These are phyloP conservation scores for Poeciliopsis retropinna DNA, from an alignment of 2,113 vertebrate genomes.

Conservation along the genomic window DNA sequence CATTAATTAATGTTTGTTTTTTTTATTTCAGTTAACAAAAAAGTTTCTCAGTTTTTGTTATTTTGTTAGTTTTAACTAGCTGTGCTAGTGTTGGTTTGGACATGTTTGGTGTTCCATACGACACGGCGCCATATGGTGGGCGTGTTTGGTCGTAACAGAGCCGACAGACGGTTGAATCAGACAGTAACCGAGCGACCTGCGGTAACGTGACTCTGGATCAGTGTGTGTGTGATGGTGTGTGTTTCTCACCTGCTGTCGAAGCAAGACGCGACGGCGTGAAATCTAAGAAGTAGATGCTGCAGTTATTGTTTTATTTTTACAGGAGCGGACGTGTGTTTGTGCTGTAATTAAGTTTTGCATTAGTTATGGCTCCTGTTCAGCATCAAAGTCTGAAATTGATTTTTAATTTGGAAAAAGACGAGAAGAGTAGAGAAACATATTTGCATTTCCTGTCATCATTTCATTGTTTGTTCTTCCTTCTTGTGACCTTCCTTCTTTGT, in stretches of 20 bases:
- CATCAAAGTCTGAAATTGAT: too few relatives aligned
- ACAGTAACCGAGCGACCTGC: slow-evolving; percentile 31
- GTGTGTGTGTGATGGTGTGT: neutral
- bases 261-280: neutral
- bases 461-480: neutral
- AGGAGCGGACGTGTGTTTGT: neutral
- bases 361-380: neutral
- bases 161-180: slow-evolving; percentile 37
- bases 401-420: too few relatives aligned
- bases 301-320: neutral
- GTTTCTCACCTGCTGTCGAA: neutral
- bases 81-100: too few relatives aligned
- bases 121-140: slow-evolving; percentile 44
- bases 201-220: slow-evolving; percentile 53
- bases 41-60: too few relatives aligned
- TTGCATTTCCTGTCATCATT: too few relatives aligned
- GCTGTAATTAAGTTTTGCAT: too few relatives aligned
- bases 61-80: too few relatives aligned
- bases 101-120: neutral
- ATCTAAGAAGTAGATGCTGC: neutral
- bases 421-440: too few relatives aligned
- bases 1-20: too few relatives aligned
- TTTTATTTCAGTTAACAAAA: too few relatives aligned
- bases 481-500: neutral
- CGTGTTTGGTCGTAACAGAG: slow-evolving; percentile 38